Percentiles rank a stretch among this genome's conserved stretches.
These are phyloP conservation scores for Dorcus hopei DNA, from an alignment of 2,888 invertebrate species.

Conservation along the genomic window DNA sequence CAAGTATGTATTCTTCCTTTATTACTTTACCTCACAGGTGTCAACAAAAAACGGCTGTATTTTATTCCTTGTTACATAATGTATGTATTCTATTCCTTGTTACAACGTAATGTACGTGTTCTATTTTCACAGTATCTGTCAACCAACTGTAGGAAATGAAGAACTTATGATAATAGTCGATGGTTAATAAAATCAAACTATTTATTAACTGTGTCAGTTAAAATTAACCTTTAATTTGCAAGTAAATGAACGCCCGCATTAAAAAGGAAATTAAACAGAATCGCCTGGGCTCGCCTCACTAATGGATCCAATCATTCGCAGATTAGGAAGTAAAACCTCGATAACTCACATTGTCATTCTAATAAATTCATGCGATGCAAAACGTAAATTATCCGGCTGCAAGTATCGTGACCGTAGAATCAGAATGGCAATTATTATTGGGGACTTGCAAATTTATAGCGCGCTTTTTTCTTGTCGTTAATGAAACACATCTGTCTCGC, in stretches of 20 bases:
- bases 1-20: too few species aligned
- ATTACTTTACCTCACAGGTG: too few species aligned
- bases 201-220: too few species aligned
- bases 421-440: conserved; percentile 6
- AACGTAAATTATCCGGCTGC: conserved; percentile 1
- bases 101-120: too few species aligned
- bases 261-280: conserved; percentile 3
- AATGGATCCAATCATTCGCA: neutral
- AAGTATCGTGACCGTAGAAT: conserved; percentile 11
- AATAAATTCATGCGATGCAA: conserved; percentile 8
- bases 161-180: too few species aligned
- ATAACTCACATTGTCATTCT: conserved; percentile 8
- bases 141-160: too few species aligned
- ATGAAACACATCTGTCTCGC: neutral
- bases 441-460: conserved; percentile 9
- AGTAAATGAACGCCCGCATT: conserved; percentile 5
- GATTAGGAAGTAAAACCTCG: conserved; percentile 4
- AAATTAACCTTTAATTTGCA: neutral
- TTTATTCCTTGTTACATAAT: too few species aligned
- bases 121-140: too few species aligned
- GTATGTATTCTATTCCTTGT: too few species aligned
- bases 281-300: neutral
- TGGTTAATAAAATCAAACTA: too few species aligned
- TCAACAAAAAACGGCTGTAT: too few species aligned
- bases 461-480: neutral